These are phyloP conservation scores for Sebastes diploproa DNA, from an alignment of 2,797 vertebrate species.

Conservation along the genomic window DNA sequence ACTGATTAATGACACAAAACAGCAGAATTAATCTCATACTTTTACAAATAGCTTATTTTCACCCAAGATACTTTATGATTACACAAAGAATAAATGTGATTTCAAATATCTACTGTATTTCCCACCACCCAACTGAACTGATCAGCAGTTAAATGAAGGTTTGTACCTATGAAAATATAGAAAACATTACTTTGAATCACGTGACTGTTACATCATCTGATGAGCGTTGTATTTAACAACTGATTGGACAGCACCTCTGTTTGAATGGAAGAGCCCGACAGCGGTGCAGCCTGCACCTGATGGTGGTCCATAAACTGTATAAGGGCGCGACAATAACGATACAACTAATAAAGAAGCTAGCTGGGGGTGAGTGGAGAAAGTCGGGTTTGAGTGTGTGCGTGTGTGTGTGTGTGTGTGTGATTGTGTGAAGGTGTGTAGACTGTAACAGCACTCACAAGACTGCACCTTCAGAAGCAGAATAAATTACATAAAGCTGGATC, in stretches of 20 bases:
- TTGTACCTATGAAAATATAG: neutral
- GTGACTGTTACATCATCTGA: neutral
- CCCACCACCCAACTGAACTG: neutral
- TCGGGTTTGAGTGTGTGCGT: neutral
- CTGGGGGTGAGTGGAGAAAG: accelerated
- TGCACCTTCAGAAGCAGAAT: neutral
- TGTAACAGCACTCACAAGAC: too few species aligned
- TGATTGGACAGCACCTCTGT: neutral
- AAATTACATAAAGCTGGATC: neutral
- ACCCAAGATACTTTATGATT: too few species aligned
- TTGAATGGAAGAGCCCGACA: neutral
- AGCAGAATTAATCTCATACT: neutral
- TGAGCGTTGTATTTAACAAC: neutral
- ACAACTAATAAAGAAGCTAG: neutral
- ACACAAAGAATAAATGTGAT: too few species aligned
- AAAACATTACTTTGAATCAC: neutral
- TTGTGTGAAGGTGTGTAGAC: neutral
- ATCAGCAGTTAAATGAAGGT: neutral
- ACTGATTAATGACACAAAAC: too few species aligned
- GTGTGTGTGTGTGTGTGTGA: neutral
- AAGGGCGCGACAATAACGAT: neutral
- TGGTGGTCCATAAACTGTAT: neutral
- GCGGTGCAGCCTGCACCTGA: neutral
- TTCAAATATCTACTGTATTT: neutral
- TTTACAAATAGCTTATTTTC: too few species aligned